phyloP scores from a whole-genome alignment of 2,888 invertebrate species.

The Proisotoma minuta region DNA sequence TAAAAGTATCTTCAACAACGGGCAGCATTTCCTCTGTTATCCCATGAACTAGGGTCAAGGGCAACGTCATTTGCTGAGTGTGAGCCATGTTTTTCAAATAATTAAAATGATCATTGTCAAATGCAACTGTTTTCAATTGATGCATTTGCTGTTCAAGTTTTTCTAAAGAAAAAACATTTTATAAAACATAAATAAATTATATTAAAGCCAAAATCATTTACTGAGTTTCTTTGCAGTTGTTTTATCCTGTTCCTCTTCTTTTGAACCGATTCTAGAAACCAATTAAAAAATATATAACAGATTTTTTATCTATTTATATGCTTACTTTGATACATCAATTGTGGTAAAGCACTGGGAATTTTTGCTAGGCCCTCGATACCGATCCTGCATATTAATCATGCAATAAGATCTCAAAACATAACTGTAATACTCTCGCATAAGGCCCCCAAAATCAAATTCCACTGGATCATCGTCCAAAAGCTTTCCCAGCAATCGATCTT shows the following conservation, averaged over 20 bases:
- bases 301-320: background rate
- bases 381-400: conserved; percentile 38
- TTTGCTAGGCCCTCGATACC: conserved; percentile 26
- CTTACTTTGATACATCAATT: conserved; percentile 31
- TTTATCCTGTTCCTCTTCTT: conserved; percentile 30
- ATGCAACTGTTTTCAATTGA: conserved; percentile 17
- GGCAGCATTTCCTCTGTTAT: conserved; percentile 28
- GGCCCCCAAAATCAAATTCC: conserved; percentile 35
- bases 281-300: conserved; percentile 2
- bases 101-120: conserved; percentile 34
- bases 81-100: conserved; percentile 33
- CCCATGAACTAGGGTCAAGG: conserved; percentile 30
- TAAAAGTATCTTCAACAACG: conserved; percentile 26
- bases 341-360: conserved; percentile 25
- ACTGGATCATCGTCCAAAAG: conserved; percentile 25
- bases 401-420: conserved; percentile 27
- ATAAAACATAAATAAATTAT: background rate
- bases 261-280: conserved; percentile 21
- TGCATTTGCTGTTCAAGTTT: conserved; percentile 23
- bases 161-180: conserved; percentile 3
- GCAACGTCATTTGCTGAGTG: conserved; percentile 30
- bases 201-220: background rate
- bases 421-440: conserved; percentile 37
- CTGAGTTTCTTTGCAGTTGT: conserved; percentile 16
- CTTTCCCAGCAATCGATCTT: conserved; percentile 13